Evolutionary conservation across 2,888 invertebrate genomes (phyloP).

Genomic region (Cantharis lateralis): DNA sequence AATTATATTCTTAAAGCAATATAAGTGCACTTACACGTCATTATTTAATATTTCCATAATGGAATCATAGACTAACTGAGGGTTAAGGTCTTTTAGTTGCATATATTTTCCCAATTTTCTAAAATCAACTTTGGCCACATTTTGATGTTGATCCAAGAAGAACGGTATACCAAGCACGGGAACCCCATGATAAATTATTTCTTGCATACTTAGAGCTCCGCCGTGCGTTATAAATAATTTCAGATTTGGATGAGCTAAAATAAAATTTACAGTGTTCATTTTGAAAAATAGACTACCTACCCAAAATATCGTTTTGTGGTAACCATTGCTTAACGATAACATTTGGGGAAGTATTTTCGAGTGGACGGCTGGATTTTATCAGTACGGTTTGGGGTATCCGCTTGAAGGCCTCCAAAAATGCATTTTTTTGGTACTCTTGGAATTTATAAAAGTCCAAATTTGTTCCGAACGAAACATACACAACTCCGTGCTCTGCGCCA

Average conservation of each 20-base stretch:
- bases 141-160: slow-evolving; percentile 31
- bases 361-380: slow-evolving; percentile 50
- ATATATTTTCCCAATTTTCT: slow-evolving; percentile 39
- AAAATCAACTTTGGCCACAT: slow-evolving; percentile 1
- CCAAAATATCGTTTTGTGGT: slow-evolving; percentile 53
- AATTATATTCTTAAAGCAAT: no score
- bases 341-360: slow-evolving; percentile 48
- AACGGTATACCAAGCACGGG: slow-evolving; percentile 39
- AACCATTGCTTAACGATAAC: slow-evolving; percentile 51
- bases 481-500: slow-evolving; percentile 43
- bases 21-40: slow-evolving; percentile 39
- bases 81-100: slow-evolving; percentile 33
- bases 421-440: background rate
- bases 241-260: slow-evolving; percentile 37
- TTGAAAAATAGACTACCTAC: slow-evolving; percentile 31
- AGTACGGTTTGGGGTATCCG: slow-evolving; percentile 37
- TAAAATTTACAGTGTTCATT: no score
- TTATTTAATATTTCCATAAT: slow-evolving; percentile 38
- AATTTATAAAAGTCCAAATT: slow-evolving; percentile 31
- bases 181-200: slow-evolving; percentile 36
- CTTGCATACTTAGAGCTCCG: slow-evolving; percentile 37
- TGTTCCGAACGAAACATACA: slow-evolving; percentile 50
- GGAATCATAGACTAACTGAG: slow-evolving; percentile 30
- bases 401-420: background rate
- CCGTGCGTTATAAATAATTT: slow-evolving; percentile 40